Conservation (phyloP, 2,113 vertebrate genomes). For the Lucifuga dentata region DNA sequence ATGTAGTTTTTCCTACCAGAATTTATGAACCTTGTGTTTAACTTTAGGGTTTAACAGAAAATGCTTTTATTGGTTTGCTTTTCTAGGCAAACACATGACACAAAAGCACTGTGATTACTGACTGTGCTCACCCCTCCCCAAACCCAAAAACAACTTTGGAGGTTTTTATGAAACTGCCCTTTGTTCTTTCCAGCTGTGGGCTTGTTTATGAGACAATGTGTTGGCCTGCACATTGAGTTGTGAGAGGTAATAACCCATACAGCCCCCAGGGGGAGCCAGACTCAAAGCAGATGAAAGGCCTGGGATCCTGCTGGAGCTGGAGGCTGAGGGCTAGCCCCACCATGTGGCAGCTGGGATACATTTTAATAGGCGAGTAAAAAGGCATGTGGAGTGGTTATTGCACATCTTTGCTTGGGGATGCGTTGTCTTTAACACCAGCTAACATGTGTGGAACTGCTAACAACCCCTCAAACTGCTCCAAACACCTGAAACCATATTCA, state of each 20-base stretch:
- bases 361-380: constrained; percentile 40
- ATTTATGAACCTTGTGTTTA: constrained; percentile 22
- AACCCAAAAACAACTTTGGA: constrained; percentile 7
- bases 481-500: no score
- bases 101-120: neutral
- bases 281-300: constrained; percentile 53
- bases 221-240: constrained; percentile 7
- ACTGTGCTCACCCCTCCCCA: neutral
- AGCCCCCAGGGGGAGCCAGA: constrained; percentile 71
- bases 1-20: neutral
- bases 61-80: constrained; percentile 12
- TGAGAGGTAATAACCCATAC: constrained; percentile 63
- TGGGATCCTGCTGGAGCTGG: constrained; percentile 10
- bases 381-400: constrained; percentile 37
- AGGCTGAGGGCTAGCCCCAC: constrained; percentile 70
- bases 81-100: neutral
- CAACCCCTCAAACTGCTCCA: neutral
- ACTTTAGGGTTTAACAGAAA: constrained; percentile 7
- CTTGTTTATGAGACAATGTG: constrained; percentile 42
- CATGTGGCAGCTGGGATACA: constrained; percentile 70
- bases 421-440: neutral
- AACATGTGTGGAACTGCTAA: neutral
- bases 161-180: constrained; percentile 16
- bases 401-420: neutral
- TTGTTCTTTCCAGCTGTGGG: constrained; percentile 43